Base-by-base conservation (phyloP, 2,888 invertebrate genomes). In the Meteorus colon region DNA sequence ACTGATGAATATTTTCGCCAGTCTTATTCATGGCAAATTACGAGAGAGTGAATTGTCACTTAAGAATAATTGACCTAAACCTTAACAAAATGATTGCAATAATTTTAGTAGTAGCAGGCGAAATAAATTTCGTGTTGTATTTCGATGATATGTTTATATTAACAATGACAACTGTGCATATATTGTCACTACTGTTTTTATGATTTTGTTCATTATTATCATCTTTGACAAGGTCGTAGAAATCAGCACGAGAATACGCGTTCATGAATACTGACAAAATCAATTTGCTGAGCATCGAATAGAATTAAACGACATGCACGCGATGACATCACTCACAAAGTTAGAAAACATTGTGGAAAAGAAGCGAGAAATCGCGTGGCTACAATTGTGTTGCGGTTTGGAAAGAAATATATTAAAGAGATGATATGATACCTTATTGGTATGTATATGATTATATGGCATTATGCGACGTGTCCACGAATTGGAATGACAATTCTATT, bases 321-420 rank as follows among this genome's bases (percentile, higher is more conserved):
- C 80, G 78, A 75, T 84, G 84, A 84, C 79, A 77, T 86, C 84
- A 83, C 70, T 73, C 48, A 63, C 74, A 63, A 80, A 82, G 68
- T 73, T 67, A 74, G 70, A 48, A 59, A 12, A 70, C 55, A 19
- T n/a, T 34, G n/a, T 41, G 75, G 24, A 63, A 48, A 51, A 51
- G 29, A 55, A 65, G 27, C 37, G 48, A 2, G 8, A 55, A 19
- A 55, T 5, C 24, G 55, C 2, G n/a, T n/a, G 8, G 6, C 1
- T 24, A 6, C 27, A 16, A 41, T 60, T 62, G 12, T 31, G 27
- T 48, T 48, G n/a, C n/a, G 60, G 14, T 68, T 66, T 4, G 10
- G 1, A 65, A 19, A 66, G 6, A 48, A n/a, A 48, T 4, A 8
- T 55, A 55, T 55, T 55, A 24, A 55, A 45, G 62, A 72, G 63